Evolutionary conservation across 1,140 invertebrate genomes (phyloP).

Genomic region (Xylocopa sonorina): DNA sequence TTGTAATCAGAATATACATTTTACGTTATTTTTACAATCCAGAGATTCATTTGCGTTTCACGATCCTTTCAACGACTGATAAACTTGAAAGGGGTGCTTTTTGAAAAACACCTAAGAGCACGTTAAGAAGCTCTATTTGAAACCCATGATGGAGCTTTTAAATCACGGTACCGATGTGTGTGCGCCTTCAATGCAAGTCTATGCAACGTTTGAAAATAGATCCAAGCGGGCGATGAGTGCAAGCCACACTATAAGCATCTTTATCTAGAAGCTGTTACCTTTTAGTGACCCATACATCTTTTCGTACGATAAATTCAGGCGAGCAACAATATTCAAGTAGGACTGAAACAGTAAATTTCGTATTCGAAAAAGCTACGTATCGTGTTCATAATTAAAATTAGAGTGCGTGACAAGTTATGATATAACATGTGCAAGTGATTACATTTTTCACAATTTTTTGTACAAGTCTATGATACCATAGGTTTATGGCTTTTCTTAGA

Average conservation of each 20-base stretch:
- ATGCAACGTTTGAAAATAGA: constrained; percentile 34
- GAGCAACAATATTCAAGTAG: not conserved
- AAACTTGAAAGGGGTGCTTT: not conserved
- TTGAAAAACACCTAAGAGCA: not conserved
- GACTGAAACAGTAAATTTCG: too few relatives aligned
- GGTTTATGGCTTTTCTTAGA: too few relatives aligned
- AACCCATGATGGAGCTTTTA: not conserved
- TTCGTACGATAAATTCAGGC: too few relatives aligned
- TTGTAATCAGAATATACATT: too few relatives aligned
- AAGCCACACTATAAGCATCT: not conserved
- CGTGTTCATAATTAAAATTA: too few relatives aligned
- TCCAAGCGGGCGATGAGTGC: not conserved
- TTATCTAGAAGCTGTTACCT: constrained; percentile 19
- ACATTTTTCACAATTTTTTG: too few relatives aligned
- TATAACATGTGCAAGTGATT: too few relatives aligned
- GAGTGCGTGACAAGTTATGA: too few relatives aligned
- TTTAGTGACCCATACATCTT: not conserved
- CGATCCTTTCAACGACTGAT: not conserved
- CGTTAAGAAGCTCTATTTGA: not conserved
- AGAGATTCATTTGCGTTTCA: too few relatives aligned
- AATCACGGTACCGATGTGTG: not conserved
- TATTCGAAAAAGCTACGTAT: too few relatives aligned
- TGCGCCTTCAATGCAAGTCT: constrained; percentile 1
- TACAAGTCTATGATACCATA: too few relatives aligned
- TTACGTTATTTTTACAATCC: too few relatives aligned